Evolutionary conservation across 2,113 vertebrate genomes (phyloP), one percentile per base, ranked within the genome.

Genomic region (Tychaedon coryphoeus): DNA sequence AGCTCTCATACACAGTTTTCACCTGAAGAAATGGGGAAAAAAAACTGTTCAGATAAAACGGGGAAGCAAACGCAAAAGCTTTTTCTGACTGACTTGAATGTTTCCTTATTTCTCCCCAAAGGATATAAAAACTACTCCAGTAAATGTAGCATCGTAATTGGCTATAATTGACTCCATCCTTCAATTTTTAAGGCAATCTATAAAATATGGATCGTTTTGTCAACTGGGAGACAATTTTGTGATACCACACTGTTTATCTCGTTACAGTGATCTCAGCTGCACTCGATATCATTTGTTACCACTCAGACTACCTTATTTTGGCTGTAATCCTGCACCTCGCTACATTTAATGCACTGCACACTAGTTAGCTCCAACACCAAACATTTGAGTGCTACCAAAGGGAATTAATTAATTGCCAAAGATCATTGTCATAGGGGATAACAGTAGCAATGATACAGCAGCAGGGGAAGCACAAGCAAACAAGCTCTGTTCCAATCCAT

Each of bases 121-220:
- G 97, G 90, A 98, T 94, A 97, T 62, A 88, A 96, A 95, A 97
- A 96, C 96, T 97, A 86, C 97, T 97, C 76, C 58, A 91, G 96
- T 92, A 97, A 96, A 97, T 88, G 96, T 83, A 97, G 96, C 96
- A 96, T 97, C 96, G 97, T 97, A 98, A 98, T 98, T 97, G 97
- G 93, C 88, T 97, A 93, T 98, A 98, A 98, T 97, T 97, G 97
- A 97, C 96, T 97, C 95, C 83, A 96, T 96, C 95, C 97, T 97
- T 97, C 97, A 97, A 97, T 98, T 98, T 98, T 97, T 97, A 95
- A 97, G 96, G 92, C 84, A 98, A 97, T 97, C 97, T 94, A 97
- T 97, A 98, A 97, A 97, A 97, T 97, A 97, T 96, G 95, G 96
- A 97, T 97, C 94, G 75, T 96, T 98, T 92, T 97, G 92, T 98